These are phyloP conservation scores for Cataglyphis rosenhaueri DNA, from an alignment of 2,888 invertebrate species.

Conservation along the genomic window DNA sequence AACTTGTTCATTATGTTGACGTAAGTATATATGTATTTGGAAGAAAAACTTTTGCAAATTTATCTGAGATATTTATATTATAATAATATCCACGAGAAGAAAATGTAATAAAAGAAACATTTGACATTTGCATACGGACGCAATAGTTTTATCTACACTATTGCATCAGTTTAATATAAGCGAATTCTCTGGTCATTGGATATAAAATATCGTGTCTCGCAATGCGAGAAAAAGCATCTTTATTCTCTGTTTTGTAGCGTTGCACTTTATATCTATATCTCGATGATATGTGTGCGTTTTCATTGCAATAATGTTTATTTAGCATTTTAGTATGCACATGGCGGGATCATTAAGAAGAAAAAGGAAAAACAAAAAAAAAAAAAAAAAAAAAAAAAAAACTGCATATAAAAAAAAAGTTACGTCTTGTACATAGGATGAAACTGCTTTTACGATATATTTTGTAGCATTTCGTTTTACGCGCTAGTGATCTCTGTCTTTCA, in stretches of 20 bases:
- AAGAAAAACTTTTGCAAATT: background rate
- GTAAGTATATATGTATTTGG: too few relatives aligned
- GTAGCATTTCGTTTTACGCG: slow-evolving; percentile 23
- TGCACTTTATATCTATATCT: slow-evolving; percentile 28
- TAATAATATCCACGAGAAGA: background rate
- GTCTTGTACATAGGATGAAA: background rate
- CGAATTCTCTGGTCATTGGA: background rate
- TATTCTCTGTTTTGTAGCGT: slow-evolving; percentile 13
- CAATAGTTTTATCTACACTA: background rate
- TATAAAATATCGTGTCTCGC: slow-evolving; percentile 5
- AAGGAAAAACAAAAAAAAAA: background rate
- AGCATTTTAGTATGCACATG: slow-evolving; percentile 3
- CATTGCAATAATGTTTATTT: slow-evolving; percentile 18
- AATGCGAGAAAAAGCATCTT: slow-evolving; percentile 7
- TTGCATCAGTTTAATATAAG: slow-evolving; percentile 8
- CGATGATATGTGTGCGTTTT: slow-evolving; percentile 8
- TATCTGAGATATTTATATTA: background rate
- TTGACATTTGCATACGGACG: background rate
- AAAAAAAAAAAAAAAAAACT: too few relatives aligned
- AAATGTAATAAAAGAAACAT: background rate
- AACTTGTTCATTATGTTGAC: background rate
- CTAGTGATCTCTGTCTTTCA: slow-evolving; percentile 3
- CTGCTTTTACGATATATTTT: slow-evolving; percentile 27
- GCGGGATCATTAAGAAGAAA: background rate
- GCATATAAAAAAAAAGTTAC: slow-evolving; percentile 1